These are phyloP conservation scores for Cabera pusaria DNA, from an alignment of 2,888 invertebrate species.

Conservation along the genomic window DNA sequence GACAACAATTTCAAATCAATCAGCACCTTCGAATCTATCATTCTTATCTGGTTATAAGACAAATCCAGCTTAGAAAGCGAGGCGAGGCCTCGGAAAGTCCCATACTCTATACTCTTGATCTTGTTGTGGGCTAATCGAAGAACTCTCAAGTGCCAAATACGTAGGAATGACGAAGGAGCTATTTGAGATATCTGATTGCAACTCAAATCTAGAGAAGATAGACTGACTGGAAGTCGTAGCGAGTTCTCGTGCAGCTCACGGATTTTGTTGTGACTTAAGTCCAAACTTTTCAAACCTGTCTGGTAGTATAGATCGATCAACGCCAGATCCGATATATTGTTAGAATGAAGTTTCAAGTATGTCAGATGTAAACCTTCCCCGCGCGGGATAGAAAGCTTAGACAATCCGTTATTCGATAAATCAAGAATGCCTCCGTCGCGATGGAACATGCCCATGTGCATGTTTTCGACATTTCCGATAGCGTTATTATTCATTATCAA, in stretches of 20 bases:
- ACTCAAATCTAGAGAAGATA: slow-evolving; percentile 55
- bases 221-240: slow-evolving; percentile 49
- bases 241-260: slow-evolving; percentile 47
- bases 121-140: slow-evolving; percentile 58
- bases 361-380: slow-evolving; percentile 55
- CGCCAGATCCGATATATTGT: slow-evolving; percentile 55
- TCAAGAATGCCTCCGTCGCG: slow-evolving; percentile 63
- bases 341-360: slow-evolving; percentile 52
- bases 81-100: slow-evolving; percentile 55
- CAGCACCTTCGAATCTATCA: slow-evolving; percentile 59
- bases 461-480: slow-evolving; percentile 45
- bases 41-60: slow-evolving; percentile 50
- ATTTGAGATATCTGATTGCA: slow-evolving; percentile 53
- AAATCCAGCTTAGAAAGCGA: slow-evolving; percentile 47
- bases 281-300: slow-evolving; percentile 48
- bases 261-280: slow-evolving; percentile 60
- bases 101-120: slow-evolving; percentile 53
- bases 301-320: slow-evolving; percentile 52
- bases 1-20: slow-evolving; percentile 58
- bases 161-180: slow-evolving; percentile 56
- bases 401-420: slow-evolving; percentile 62
- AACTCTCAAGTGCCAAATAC: slow-evolving; percentile 45
- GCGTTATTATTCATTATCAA: slow-evolving; percentile 64
- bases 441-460: slow-evolving; percentile 59
- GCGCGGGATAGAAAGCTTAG: slow-evolving; percentile 47